Conservation (phyloP, 2,113 vertebrate species). For the Ancistrus triradiatus region DNA sequence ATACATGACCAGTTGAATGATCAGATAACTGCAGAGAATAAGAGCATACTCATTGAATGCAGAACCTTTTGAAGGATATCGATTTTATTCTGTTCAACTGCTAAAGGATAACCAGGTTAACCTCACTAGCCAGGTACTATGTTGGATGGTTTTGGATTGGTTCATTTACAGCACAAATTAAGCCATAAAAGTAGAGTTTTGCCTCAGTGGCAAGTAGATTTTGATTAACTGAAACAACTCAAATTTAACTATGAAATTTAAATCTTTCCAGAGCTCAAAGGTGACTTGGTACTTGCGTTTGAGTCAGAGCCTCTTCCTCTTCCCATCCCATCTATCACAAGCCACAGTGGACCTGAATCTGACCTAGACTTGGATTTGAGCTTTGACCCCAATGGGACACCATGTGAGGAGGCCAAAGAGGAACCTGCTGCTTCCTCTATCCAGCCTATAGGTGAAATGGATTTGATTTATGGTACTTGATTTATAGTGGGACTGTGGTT, state of each 20-base stretch:
- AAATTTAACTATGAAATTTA: not conserved
- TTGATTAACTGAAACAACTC: too few relatives aligned
- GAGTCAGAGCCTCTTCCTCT: conserved; percentile 87
- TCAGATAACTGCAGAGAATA: too few relatives aligned
- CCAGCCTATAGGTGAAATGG: not conserved
- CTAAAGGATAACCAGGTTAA: too few relatives aligned
- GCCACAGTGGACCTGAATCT: conserved; percentile 38
- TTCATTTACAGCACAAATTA: too few relatives aligned
- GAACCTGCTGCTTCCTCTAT: not conserved
- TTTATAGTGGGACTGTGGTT: not conserved
- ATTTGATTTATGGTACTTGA: not conserved
- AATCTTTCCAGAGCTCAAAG: conserved; percentile 70
- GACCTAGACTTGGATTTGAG: conserved; percentile 86
- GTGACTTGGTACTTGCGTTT: conserved; percentile 77
- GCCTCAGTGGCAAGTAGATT: not conserved
- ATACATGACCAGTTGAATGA: too few relatives aligned
- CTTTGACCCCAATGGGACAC: conserved; percentile 65
- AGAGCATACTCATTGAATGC: too few relatives aligned
- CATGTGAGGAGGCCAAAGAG: conserved; percentile 20
- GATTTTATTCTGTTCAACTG: too few relatives aligned
- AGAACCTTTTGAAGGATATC: too few relatives aligned
- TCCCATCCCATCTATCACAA: conserved; percentile 63
- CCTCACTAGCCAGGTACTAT: too few relatives aligned
- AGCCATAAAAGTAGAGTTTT: too few relatives aligned
- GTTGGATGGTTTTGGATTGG: too few relatives aligned